Evolutionary conservation across 1,140 invertebrate genomes (phyloP).

Genomic region (Drosophila varians): DNA sequence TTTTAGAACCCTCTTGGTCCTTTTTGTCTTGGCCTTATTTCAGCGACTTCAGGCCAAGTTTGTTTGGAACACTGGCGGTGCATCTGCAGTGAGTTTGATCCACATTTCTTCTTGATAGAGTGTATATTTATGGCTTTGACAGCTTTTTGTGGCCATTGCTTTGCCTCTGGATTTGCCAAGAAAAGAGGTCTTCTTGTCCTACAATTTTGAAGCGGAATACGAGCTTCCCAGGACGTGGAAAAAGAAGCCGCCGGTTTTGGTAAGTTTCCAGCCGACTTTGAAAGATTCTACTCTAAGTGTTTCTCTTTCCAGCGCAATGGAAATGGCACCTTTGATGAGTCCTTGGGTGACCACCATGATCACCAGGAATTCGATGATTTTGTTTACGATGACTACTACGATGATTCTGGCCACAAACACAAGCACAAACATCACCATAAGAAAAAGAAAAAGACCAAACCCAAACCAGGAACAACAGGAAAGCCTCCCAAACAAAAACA

Average conservation of each 20-base stretch:
- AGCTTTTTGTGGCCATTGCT: constrained; percentile 88
- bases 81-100: constrained; percentile 32
- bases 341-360: constrained; percentile 5
- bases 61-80: constrained; percentile 58
- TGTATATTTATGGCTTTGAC: neutral
- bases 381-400: constrained; percentile 46
- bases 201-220: constrained; percentile 90
- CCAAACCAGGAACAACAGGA: neutral
- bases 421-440: constrained; percentile 20
- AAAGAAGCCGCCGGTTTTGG: constrained; percentile 37
- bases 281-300: no score
- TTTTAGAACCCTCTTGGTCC: neutral
- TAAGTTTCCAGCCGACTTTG: no score
- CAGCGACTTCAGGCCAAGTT: constrained; percentile 10
- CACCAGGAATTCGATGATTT: constrained; percentile 37
- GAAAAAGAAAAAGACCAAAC: constrained; percentile 33
- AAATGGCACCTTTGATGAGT: constrained; percentile 34
- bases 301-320: neutral
- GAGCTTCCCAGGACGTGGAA: constrained; percentile 75
- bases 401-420: constrained; percentile 22
- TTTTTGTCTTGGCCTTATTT: constrained; percentile 4
- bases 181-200: constrained; percentile 88
- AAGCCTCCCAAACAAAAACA: constrained; percentile 33
- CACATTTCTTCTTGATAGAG: neutral
- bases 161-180: constrained; percentile 88